Evolutionary conservation across 2,797 vertebrate species (phyloP), one percentile per base, ranked within the genome.

Genomic region (Gephyroberyx darwinii): DNA sequence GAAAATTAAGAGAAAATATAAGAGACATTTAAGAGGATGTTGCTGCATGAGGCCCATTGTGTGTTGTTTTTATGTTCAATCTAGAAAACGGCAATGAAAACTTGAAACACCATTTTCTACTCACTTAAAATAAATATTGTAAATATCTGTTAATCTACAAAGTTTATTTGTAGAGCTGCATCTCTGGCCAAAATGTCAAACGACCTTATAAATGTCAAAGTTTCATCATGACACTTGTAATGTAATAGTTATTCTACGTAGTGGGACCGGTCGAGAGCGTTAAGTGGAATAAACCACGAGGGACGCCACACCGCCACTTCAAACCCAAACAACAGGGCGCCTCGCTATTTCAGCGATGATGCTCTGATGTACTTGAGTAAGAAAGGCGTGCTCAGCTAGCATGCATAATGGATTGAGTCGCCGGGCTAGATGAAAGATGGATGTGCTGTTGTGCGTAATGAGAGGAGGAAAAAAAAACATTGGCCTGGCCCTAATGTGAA

Each of bases 351-450:
- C 65, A 61, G 75, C 52, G 0, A 12, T 30, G 65, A 77, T 75
- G 69, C 76, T 86, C 65, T 81, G 55, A 65, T 74, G 77, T 80
- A 54, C 84, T 88, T 65, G 75, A 87, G 68, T 64, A 75, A 70
- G 69, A 81, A 89, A 87, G 80, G 56, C 59, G 35, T 62, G 79
- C 80, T 86, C 71, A 58, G 84, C 82, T 68, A 63, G 83, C 70
- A 92, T 91, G 71, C 87, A 92, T 92, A 90, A 91, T 91, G 84
- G 72, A 91, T 91, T 3, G 8, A 80, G 77, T 83, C 74, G 66
- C 81, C 22, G 50, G 74, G 43, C 67, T 77, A 79, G 85, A 91
- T 88, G 80, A 90, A 89, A 86, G 85, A 87, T 47, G 50, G 80
- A 82, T 77, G 78, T 64, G 67, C 77, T 73, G 66, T 82, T 87